Base-by-base conservation (phyloP, 1,140 invertebrate genomes). In the Polypedilum pembai region DNA sequence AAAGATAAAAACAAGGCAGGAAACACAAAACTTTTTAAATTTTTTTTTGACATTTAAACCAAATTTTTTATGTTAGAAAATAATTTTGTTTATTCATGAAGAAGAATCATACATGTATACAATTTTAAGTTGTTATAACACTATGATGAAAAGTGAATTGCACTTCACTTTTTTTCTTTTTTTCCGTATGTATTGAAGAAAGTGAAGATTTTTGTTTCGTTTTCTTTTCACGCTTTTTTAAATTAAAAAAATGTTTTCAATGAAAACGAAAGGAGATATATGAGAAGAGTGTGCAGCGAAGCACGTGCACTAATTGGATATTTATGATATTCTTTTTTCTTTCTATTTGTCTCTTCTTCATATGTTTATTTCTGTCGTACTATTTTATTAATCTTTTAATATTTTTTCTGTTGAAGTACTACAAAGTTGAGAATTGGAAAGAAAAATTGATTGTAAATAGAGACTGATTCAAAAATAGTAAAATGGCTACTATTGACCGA, bases 221-320 rank as follows among this genome's bases (percentile, higher is more conserved):
- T 33, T 33, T 33, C 24, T 33, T 33, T 33, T 33, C 24, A 56
- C 45, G 45, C 45, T 56, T 56, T 12, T n/a, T n/a, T n/a, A 56
- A 56, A 56, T 56, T 56, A 15, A 56, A 56, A 56, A 56, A 56
- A 15, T 56, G 45, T n/a, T 56, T 56, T 56, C 45, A 56, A n/a
- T 56, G 45, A 56, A 56, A 56, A 56, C n/a, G 45, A 56, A 56
- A 12, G 45, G 45, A 33, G 24, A 33, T 33, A 33, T 33, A 33
- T 33, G 24, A 33, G 24, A 33, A 33, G 24, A 33, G 24, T 33
- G 24, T 33, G 24, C 5, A 33, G 24, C 24, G 24, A 12, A 56
- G 45, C 45, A 56, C 45, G 45, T 56, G 45, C n/a, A 56, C 45
- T 56, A 56, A 56, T 56, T 56, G 45, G 45, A 56, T 56, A 4